A percentile compares a stretch with the other conserved stretches of the same genome.
Evolutionary conservation across 1,140 invertebrate species (phyloP).

Genomic region (Portunus trituberculatus): DNA sequence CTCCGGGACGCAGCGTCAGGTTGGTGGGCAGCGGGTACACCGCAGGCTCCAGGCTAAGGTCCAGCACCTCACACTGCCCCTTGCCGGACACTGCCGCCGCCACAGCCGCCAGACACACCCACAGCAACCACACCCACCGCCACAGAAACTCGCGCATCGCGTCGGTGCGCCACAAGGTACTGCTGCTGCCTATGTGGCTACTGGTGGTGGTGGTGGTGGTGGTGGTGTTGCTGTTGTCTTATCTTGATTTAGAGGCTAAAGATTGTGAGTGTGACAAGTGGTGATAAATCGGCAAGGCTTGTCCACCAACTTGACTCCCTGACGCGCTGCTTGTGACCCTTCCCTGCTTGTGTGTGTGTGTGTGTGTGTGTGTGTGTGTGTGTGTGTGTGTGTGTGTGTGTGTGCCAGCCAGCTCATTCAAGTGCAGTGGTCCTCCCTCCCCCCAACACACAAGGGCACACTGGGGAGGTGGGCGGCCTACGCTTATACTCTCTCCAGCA

Average conservation of each 20-base stretch:
- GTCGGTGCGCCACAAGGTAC: too few species aligned
- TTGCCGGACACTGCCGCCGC: not conserved
- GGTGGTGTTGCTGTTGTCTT: too few species aligned
- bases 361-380: slow-evolving; percentile 37
- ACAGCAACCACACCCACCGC: not conserved
- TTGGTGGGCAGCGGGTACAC: not conserved
- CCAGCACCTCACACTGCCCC: not conserved
- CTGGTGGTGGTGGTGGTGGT: too few species aligned
- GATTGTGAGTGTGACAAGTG: too few species aligned
- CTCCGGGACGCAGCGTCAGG: not conserved
- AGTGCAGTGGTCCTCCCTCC: not conserved
- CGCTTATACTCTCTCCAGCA: not conserved
- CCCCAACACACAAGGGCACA: too few species aligned
- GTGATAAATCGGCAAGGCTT: too few species aligned
- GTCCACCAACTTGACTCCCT: too few species aligned
- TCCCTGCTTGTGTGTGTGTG: slow-evolving; percentile 28
- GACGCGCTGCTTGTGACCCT: not conserved
- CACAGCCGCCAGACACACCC: not conserved
- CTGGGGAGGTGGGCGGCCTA: not conserved
- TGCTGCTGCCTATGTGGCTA: too few species aligned
- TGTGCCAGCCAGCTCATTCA: not conserved
- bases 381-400: slow-evolving; percentile 40
- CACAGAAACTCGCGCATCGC: not conserved
- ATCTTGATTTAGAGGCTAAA: too few species aligned
- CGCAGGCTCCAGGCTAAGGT: not conserved